phyloP scores from a whole-genome alignment of 1,140 invertebrate genomes.

The Acromyrmex echinatior region DNA sequence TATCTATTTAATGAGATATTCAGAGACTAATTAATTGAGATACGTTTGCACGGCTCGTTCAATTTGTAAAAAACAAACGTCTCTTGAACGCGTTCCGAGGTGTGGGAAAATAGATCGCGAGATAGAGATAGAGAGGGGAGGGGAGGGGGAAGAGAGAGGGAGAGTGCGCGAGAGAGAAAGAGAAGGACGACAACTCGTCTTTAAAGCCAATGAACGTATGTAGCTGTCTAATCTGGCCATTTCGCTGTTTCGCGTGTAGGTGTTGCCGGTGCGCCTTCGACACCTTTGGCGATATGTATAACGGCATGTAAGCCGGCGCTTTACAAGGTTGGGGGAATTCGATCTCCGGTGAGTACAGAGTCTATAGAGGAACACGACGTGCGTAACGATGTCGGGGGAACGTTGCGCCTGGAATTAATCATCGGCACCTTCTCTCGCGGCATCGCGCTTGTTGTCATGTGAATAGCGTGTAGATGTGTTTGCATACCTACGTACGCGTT shows the following conservation, averaged over 20 bases:
- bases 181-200: neutral
- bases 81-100: neutral
- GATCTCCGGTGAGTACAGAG: conserved; percentile 49
- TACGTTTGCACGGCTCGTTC: neutral
- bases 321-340: conserved; percentile 76
- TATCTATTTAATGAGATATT: conserved; percentile 20
- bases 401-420: conserved; percentile 65
- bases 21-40: neutral
- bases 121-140: neutral
- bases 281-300: conserved; percentile 74
- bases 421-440: conserved; percentile 44
- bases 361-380: conserved; percentile 13
- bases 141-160: too few species aligned
- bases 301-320: conserved; percentile 71
- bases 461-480: conserved; percentile 51
- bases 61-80: neutral
- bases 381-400: conserved; percentile 19
- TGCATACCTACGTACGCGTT: conserved; percentile 26
- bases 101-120: neutral
- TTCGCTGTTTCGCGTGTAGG: conserved; percentile 56
- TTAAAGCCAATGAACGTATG: conserved; percentile 63
- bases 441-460: conserved; percentile 24
- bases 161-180: too few species aligned
- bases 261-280: conserved; percentile 65
- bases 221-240: conserved; percentile 68